Evolutionary conservation across 2,797 vertebrate genomes (phyloP), one percentile per base, ranked within the genome.

Genomic region (Pteronotus mesoamericanus): DNA sequence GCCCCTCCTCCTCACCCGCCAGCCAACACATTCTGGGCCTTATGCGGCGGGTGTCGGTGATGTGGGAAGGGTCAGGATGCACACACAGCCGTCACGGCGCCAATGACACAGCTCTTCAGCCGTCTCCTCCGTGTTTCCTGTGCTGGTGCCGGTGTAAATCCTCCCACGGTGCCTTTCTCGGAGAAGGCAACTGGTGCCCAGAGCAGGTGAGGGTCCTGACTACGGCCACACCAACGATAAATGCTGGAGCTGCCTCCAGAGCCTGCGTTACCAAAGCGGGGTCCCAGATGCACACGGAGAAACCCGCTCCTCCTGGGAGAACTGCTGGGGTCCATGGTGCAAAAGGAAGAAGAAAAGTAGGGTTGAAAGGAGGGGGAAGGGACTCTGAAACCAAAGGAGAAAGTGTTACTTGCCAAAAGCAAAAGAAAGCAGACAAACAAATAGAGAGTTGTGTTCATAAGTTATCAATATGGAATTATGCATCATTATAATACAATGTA

Each of bases 11-110:
- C 39, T 7, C 5, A 9, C 2, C 8, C 2, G 6, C 32, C n/a
- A 55, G 46, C 46, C 57, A 29, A 10, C 0, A 6, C 2, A 0
- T 84, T 78, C 39, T 59, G 87, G 42, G 39, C 32, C 74, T 68
- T n/a, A 10, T 0, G 0, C 61, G 24, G 55, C 5, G 15, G 19
- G 37, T 15, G 1, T 18, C 61, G 37, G 66, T 8, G 8, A n/a
- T 37, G 44, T 29, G 21, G 16, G 32, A 29, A 57, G 48, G 6
- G 77, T 7, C 37, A 0, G 29, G 21, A 21, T 59, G 29, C 7
- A 6, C 29, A 1, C 11, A 10, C 42, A 26, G 59, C 48, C 22
- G 3, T 83, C 22, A 0, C 24, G 4, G 29, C 42, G 8, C 59
- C 14, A 61, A 39, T 89, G 61, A 42, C n/a, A 16, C 42, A 59